Conservation (phyloP, 2,797 vertebrate genomes). For the Myotis vivesi region DNA sequence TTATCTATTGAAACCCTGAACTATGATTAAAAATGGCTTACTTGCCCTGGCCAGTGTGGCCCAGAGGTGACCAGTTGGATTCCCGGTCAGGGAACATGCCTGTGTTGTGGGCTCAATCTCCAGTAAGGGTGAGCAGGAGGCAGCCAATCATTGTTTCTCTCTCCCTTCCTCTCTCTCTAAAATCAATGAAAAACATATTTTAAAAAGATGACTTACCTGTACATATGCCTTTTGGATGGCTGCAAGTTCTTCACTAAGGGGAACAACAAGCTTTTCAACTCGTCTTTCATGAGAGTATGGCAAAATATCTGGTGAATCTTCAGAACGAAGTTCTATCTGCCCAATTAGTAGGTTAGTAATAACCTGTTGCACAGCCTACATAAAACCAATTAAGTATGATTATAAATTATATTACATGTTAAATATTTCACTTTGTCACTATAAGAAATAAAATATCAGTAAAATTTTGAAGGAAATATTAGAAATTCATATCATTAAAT, state of each 20-base stretch:
- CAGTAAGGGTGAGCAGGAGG: not conserved
- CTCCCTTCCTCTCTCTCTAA: not conserved
- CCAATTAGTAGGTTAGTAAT: slow-evolving; percentile 95
- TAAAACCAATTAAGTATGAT: slow-evolving; percentile 7
- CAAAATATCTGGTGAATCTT: slow-evolving; percentile 93
- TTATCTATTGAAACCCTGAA: not conserved
- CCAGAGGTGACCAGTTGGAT: not conserved
- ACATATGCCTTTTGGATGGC: slow-evolving; percentile 89
- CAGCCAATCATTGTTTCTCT: not conserved
- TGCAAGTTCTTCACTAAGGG: slow-evolving; percentile 88
- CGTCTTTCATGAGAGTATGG: slow-evolving; percentile 92
- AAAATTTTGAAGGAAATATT: slow-evolving; percentile 33
- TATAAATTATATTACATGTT: not conserved
- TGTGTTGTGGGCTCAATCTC: not conserved
- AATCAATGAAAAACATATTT: not conserved
- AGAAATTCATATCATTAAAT: slow-evolving; percentile 3
- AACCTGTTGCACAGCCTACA: slow-evolving; percentile 95
- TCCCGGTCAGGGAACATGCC: not conserved
- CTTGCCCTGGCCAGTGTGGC: slow-evolving; percentile 79
- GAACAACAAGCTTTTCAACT: slow-evolving; percentile 94
- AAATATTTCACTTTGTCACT: slow-evolving; percentile 24
- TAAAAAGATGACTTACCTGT: slow-evolving; percentile 84
- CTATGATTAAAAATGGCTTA: slow-evolving; percentile 77
- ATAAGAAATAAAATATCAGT: slow-evolving; percentile 16
- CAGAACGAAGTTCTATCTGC: slow-evolving; percentile 94